Conservation (phyloP, 2,113 vertebrate species). For the Mus pahari region DNA sequence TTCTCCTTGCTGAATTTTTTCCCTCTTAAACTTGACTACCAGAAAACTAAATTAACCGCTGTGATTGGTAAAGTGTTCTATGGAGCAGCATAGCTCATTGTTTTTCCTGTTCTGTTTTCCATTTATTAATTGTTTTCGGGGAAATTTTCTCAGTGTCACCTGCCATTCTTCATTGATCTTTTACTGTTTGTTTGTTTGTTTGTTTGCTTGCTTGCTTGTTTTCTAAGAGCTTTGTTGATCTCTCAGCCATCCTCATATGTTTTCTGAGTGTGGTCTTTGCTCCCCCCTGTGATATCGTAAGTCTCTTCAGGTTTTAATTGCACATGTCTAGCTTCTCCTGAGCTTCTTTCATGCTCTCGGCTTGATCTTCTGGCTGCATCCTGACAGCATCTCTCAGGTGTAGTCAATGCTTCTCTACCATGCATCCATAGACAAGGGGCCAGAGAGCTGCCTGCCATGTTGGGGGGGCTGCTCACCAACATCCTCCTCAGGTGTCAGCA, state of each 20-base stretch:
- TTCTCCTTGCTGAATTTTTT: neutral
- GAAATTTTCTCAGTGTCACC: neutral
- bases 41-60: constrained; percentile 20
- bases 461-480: neutral
- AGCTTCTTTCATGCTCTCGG: neutral
- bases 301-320: constrained; percentile 7
- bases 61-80: neutral
- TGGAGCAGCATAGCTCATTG: neutral
- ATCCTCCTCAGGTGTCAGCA: neutral
- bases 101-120: neutral
- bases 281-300: neutral
- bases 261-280: neutral
- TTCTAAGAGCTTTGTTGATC: neutral
- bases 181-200: neutral
- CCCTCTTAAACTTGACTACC: constrained; percentile 4
- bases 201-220: neutral
- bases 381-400: neutral
- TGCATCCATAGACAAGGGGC: neutral
- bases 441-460: neutral
- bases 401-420: neutral
- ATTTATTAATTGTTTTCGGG: constrained; percentile 32
- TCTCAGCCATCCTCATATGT: neutral
- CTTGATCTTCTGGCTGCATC: neutral
- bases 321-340: neutral
- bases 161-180: neutral